Conservation (phyloP, 2,888 invertebrate species). For the Uloborus plumipes region DNA sequence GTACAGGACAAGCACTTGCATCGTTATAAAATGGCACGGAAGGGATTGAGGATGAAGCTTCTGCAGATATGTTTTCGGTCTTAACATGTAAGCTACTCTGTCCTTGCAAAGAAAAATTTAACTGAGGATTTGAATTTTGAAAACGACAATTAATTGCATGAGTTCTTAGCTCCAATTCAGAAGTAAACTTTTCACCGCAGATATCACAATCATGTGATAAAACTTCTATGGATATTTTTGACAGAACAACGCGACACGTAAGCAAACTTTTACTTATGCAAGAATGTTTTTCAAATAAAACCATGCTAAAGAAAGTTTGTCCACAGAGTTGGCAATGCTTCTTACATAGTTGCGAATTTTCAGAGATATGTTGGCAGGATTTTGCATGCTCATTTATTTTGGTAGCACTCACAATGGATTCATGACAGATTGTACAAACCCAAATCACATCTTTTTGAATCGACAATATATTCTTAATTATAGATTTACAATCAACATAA, state of each 20-base stretch:
- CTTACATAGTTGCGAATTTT: not conserved
- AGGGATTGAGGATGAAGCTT: too few relatives aligned
- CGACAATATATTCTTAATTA: not conserved
- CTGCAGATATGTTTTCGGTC: too few relatives aligned
- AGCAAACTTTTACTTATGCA: slow-evolving; percentile 4
- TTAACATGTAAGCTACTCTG: too few relatives aligned
- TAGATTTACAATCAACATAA: slow-evolving; percentile 5
- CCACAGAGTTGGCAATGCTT: slow-evolving; percentile 2
- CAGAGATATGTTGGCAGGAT: slow-evolving; percentile 1
- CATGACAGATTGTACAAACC: slow-evolving; percentile 28
- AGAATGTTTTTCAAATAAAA: not conserved
- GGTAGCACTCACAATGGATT: not conserved
- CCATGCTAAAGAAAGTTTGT: not conserved
- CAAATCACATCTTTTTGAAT: slow-evolving; percentile 4
- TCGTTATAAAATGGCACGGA: too few relatives aligned
- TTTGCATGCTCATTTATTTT: slow-evolving; percentile 6
- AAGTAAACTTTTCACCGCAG: too few relatives aligned
- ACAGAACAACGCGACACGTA: not conserved
- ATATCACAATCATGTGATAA: too few relatives aligned
- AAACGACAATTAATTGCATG: too few relatives aligned
- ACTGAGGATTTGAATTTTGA: too few relatives aligned
- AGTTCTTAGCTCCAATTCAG: too few relatives aligned
- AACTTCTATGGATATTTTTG: not conserved
- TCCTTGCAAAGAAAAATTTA: too few relatives aligned
- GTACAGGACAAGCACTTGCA: too few relatives aligned